A percentile compares a stretch with the other conserved stretches of the same genome.
Conservation (phyloP, 2,888 invertebrate species). For the Drosophila lacicola region DNA sequence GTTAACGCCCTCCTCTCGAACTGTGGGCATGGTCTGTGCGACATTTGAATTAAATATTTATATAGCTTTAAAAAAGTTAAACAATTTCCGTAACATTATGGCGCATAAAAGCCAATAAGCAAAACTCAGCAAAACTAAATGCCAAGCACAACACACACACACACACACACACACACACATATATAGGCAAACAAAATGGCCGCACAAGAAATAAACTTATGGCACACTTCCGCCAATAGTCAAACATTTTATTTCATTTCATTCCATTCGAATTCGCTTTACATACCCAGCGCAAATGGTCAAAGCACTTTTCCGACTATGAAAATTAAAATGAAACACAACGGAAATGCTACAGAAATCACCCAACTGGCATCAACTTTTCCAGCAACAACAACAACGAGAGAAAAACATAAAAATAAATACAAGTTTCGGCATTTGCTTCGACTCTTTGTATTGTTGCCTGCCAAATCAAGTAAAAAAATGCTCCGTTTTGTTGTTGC, state of each 20-base stretch:
- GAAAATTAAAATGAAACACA: conserved; percentile 77
- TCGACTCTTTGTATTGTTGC: conserved; percentile 4
- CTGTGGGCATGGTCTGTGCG: conserved; percentile 22
- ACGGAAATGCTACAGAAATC: conserved; percentile 77
- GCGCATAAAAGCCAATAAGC: conserved; percentile 72
- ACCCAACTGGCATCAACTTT: conserved; percentile 75
- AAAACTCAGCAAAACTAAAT: conserved; percentile 42
- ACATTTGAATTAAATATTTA: conserved; percentile 73
- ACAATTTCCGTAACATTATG: conserved; percentile 78
- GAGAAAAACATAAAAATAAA: conserved; percentile 2
- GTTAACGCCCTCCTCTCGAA: conserved; percentile 13
- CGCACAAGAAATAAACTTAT: conserved; percentile 76
- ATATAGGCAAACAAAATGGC: conserved; percentile 66
- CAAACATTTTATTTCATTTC: conserved; percentile 77
- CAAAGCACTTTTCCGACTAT: conserved; percentile 60
- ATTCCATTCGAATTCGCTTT: conserved; percentile 55
- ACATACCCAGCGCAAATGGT: conserved; percentile 41
- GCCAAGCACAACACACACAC: conserved; percentile 10
- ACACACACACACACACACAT: background rate
- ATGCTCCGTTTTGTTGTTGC: conserved; percentile 25
- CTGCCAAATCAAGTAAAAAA: conserved; percentile 54
- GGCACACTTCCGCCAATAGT: conserved; percentile 78
- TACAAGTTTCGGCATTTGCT: conserved; percentile 13
- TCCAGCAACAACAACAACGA: conserved; percentile 10
- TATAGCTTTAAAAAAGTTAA: conserved; percentile 72